Percentiles rank a stretch among this genome's conserved stretches.
Conservation (phyloP, 2,888 invertebrate species). For the Bellardia pandia region DNA sequence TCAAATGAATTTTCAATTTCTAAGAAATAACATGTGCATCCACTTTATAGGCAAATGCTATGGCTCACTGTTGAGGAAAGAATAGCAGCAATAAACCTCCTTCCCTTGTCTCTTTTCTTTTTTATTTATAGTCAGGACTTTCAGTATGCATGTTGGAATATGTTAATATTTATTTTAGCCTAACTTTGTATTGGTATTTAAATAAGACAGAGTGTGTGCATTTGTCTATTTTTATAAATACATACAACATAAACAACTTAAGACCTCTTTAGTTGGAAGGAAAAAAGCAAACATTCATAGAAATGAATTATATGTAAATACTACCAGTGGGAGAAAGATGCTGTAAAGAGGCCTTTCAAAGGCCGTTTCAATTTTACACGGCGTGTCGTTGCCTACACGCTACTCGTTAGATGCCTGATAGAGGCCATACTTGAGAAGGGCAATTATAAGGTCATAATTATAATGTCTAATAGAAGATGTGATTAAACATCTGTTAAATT, state of each 20-base stretch:
- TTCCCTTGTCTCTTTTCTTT: neutral
- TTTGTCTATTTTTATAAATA: conserved; percentile 29
- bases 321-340: too few relatives aligned
- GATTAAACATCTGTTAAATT: too few relatives aligned
- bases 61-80: conserved; percentile 23
- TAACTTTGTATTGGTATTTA: conserved; percentile 1
- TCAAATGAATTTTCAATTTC: neutral
- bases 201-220: neutral
- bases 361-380: too few relatives aligned
- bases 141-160: conserved; percentile 16
- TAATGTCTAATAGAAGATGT: too few relatives aligned
- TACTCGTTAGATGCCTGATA: too few relatives aligned
- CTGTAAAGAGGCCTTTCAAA: too few relatives aligned
- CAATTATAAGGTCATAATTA: too few relatives aligned
- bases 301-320: neutral
- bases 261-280: conserved; percentile 39
- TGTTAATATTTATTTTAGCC: neutral
- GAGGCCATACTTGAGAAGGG: too few relatives aligned
- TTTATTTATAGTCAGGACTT: neutral
- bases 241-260: conserved; percentile 44
- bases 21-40: conserved; percentile 30
- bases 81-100: neutral
- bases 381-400: too few relatives aligned
- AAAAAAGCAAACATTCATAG: neutral
- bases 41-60: conserved; percentile 11